Percentiles rank a stretch among this genome's conserved stretches.
phyloP scores from a whole-genome alignment of 2,113 vertebrate genomes.

The Chamaetylas fuelleborni region DNA sequence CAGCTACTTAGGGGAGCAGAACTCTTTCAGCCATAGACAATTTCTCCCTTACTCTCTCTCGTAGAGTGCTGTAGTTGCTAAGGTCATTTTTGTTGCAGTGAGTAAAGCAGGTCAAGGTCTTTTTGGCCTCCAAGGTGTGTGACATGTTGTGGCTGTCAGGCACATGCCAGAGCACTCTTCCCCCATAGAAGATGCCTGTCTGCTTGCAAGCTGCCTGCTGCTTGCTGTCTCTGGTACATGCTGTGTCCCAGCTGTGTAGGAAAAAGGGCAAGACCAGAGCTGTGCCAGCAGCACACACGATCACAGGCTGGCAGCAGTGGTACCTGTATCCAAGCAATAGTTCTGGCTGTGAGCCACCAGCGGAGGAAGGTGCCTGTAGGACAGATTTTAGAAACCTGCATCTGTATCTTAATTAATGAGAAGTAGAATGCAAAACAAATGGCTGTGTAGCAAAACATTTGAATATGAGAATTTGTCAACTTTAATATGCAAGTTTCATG shows the following conservation, averaged over 20 bases:
- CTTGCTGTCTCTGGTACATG: not conserved
- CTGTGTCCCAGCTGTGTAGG: rapidly evolving
- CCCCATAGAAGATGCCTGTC: not conserved
- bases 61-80: rapidly evolving
- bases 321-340: not conserved
- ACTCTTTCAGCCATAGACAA: not conserved
- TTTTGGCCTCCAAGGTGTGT: not conserved
- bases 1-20: not conserved
- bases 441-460: not conserved
- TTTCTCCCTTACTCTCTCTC: not conserved
- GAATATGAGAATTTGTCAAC: not conserved
- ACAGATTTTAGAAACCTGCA: not conserved
- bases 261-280: not conserved
- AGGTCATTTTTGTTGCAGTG: not conserved
- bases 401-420: not conserved
- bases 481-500: not conserved
- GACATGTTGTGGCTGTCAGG: not conserved
- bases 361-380: not conserved
- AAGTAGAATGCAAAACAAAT: not conserved
- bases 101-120: not conserved
- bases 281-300: not conserved
- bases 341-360: not conserved
- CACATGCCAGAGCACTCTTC: not conserved
- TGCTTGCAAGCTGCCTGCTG: not conserved
- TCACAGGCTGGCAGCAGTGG: not conserved